Evolutionary conservation across 2,888 invertebrate species (phyloP).

Genomic region (Eupithecia tripunctaria): DNA sequence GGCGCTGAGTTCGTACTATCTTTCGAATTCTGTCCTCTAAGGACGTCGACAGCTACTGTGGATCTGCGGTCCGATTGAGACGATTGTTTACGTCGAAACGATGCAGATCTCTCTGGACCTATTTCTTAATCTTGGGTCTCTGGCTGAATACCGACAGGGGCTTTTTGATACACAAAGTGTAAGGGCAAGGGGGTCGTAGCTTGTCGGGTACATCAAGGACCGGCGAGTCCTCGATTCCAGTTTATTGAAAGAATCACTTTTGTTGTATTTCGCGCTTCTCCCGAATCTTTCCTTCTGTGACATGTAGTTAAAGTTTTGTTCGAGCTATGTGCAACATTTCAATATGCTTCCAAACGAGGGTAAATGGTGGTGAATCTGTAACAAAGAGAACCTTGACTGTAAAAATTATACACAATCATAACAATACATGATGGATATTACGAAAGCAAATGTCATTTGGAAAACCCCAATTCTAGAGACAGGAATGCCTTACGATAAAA

Average conservation of each 20-base stretch:
- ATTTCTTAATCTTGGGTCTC: constrained; percentile 86
- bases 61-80: constrained; percentile 63
- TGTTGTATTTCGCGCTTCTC: constrained; percentile 64
- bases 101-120: constrained; percentile 77
- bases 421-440: no score
- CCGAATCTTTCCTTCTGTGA: constrained; percentile 69
- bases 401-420: neutral
- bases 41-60: constrained; percentile 65
- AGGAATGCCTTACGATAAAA: neutral
- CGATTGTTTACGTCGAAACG: constrained; percentile 71
- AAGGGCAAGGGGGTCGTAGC: constrained; percentile 79
- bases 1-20: constrained; percentile 61
- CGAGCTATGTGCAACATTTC: constrained; percentile 72
- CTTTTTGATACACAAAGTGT: constrained; percentile 78
- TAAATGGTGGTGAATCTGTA: constrained; percentile 62
- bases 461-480: neutral
- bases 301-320: constrained; percentile 79
- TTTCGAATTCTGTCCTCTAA: constrained; percentile 60
- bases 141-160: constrained; percentile 81
- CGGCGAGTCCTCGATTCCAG: constrained; percentile 82
- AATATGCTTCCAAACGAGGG: constrained; percentile 54
- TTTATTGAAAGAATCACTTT: constrained; percentile 77
- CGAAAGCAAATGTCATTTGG: neutral
- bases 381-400: constrained; percentile 57
- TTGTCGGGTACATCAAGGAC: constrained; percentile 84